Evolutionary conservation across 2,113 vertebrate species (phyloP), one percentile per base, ranked within the genome.

Genomic region (Motacilla alba): DNA sequence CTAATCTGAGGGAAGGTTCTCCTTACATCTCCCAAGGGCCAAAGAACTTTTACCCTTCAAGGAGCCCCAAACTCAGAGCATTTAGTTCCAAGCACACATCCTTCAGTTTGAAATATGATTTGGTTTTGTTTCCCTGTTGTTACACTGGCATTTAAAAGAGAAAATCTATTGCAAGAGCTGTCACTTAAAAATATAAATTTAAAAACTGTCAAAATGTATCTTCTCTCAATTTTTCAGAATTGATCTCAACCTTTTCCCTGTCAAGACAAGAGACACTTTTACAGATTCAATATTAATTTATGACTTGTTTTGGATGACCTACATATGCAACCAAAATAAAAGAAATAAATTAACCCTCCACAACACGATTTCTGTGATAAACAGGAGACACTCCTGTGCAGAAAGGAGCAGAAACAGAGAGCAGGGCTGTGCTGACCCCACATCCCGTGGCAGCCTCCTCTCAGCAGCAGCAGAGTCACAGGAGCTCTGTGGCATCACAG

Each of bases 381-480:
- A 82, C 70, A 41, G 46, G 27, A 9, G 13, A 1, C 4, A 47
- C 5, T 31, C 31, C 13, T 63, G 31, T 13, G 64, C 39, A 50
- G n/a, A 78, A 72, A 87, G 60, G 56, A 72, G 81, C 8, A 83
- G 75, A 77, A 86, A 64, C 46, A 28, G 83, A 28, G 22, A 77
- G 24, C 35, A 69, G 53, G 27, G 2, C 59, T 56, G 41, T 44
- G 41, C 49, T 37, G 19, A 82, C 22, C 7, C 27, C 74, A 31
- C 19, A 33, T 30, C 49, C 26, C 3, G 13, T 4, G n/a, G 49
- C 60, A 75, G 7, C 0, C 0, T 11, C 13, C 62, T 17, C 52
- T 21, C 81, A 59, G 75, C 52, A 64, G 43, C 77, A 80, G 50
- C 83, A 73, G 76, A 52, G 41, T 11, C 53, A 41, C 31, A 16